phyloP scores from a whole-genome alignment of 2,113 vertebrate genomes.

The Campylorhamphus procurvoides region DNA sequence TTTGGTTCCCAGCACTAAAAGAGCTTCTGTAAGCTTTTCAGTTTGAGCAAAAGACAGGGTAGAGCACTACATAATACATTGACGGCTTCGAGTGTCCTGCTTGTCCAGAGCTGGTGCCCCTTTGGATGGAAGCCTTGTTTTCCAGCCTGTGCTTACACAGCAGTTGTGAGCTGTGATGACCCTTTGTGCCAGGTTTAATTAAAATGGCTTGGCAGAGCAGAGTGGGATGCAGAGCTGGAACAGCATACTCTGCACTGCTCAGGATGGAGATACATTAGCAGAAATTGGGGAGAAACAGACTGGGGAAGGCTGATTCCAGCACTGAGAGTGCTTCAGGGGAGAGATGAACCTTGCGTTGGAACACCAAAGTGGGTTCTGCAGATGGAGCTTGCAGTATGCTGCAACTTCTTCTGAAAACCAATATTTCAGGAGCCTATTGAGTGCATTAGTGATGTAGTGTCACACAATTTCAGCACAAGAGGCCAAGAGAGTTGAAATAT shows the following conservation, averaged over 20 bases:
- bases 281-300: not conserved
- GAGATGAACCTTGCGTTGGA: not conserved
- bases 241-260: not conserved
- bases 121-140: constrained; percentile 49
- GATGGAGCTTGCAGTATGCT: not conserved
- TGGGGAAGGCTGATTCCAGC: not conserved
- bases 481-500: not conserved
- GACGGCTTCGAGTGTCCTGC: not conserved
- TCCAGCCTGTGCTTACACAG: constrained; percentile 29
- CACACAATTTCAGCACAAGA: not conserved
- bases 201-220: constrained; percentile 38
- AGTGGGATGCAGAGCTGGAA: constrained; percentile 1
- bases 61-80: not conserved
- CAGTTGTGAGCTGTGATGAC: constrained; percentile 31
- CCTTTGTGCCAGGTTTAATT: constrained; percentile 38
- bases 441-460: not conserved
- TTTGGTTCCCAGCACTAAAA: constrained; percentile 8
- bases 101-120: not conserved
- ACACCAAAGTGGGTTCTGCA: not conserved
- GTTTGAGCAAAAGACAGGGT: not conserved
- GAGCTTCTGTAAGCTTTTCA: constrained; percentile 9
- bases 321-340: not conserved
- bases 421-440: not conserved
- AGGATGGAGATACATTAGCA: not conserved
- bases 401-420: not conserved